A percentile compares a stretch with the other conserved stretches of the same genome.
Evolutionary conservation across 2,113 vertebrate species (phyloP).

Genomic region (Seriola aureovittata): DNA sequence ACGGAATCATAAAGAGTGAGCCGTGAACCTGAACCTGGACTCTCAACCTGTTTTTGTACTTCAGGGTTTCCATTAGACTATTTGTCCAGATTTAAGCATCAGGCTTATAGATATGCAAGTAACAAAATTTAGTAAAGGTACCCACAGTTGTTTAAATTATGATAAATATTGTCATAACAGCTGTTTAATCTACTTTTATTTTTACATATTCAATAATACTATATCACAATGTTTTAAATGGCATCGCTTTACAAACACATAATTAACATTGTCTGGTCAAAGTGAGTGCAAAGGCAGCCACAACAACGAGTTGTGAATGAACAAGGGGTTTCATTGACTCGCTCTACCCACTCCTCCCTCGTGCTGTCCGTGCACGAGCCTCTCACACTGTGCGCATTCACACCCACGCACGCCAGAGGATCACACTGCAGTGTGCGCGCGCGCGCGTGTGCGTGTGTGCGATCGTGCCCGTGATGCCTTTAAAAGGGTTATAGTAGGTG

Average conservation of each 20-base stretch:
- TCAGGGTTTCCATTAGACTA: not conserved
- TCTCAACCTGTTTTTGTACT: not conserved
- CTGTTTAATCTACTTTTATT: not conserved
- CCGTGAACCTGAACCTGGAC: not conserved
- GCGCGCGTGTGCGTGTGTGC: slow-evolving; percentile 28
- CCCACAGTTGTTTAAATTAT: not conserved
- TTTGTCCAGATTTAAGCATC: not conserved
- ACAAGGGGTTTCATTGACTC: slow-evolving; percentile 69
- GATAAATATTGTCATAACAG: not conserved
- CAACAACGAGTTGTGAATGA: slow-evolving; percentile 75
- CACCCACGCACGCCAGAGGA: slow-evolving; percentile 47
- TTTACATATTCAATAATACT: not conserved
- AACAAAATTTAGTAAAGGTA: no score
- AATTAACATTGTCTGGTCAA: slow-evolving; percentile 11
- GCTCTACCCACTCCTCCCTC: slow-evolving; percentile 57
- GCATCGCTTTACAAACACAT: not conserved
- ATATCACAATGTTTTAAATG: not conserved
- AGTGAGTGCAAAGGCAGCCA: slow-evolving; percentile 8
- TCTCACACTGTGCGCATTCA: slow-evolving; percentile 46
- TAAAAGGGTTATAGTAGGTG: slow-evolving; percentile 83
- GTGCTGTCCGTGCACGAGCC: slow-evolving; percentile 42
- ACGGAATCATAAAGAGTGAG: not conserved
- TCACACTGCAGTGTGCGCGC: slow-evolving; percentile 74
- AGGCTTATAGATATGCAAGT: not conserved
- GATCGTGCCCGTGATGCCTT: slow-evolving; percentile 70